phyloP scores from a whole-genome alignment of 2,888 invertebrate species.

The Nesidiocoris tenuis region DNA sequence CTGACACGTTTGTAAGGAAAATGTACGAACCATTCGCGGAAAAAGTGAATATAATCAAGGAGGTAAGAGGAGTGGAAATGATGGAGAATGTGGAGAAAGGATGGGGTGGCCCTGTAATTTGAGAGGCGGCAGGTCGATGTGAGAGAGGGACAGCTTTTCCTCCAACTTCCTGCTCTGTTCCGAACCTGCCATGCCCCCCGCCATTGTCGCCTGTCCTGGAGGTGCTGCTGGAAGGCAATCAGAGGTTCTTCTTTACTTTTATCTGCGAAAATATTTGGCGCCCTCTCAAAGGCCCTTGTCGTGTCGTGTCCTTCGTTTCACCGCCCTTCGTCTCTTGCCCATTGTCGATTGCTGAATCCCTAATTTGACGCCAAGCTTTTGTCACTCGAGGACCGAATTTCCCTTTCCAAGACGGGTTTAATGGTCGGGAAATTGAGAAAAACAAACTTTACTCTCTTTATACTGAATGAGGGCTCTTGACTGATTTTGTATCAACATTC shows the following conservation, averaged over 20 bases:
- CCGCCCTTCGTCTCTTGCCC: background rate
- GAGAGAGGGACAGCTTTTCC: background rate
- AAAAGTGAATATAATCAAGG: background rate
- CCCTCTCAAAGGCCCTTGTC: background rate
- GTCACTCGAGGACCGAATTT: no score
- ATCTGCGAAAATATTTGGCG: background rate
- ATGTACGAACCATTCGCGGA: no score
- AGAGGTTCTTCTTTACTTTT: background rate
- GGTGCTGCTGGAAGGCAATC: background rate
- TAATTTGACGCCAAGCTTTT: background rate
- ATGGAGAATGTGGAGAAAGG: background rate
- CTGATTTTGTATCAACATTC: no score
- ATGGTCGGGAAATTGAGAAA: no score
- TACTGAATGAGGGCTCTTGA: no score
- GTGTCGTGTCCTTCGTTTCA: background rate
- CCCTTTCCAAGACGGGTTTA: no score
- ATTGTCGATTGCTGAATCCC: background rate
- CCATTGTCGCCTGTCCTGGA: background rate
- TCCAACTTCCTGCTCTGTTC: background rate
- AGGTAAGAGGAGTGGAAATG: background rate
- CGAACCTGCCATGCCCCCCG: background rate
- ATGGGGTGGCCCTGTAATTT: background rate
- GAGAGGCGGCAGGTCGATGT: background rate
- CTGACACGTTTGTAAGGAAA: no score
- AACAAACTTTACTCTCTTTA: no score